Conservation (phyloP, 2,888 invertebrate genomes). For the Drosophila formosana region DNA sequence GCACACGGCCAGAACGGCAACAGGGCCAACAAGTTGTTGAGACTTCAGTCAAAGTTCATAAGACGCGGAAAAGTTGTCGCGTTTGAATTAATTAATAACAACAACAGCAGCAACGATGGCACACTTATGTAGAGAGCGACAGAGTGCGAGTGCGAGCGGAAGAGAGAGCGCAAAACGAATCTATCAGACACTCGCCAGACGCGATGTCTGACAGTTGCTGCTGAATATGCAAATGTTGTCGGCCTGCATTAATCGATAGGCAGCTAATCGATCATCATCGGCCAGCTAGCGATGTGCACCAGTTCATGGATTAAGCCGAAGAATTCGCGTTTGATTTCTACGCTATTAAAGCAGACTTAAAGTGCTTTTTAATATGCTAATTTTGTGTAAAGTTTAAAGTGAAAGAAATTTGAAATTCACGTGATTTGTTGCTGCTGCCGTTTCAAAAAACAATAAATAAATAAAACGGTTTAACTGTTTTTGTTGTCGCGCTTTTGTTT, state of each 20-base stretch:
- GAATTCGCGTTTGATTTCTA: constrained; percentile 32
- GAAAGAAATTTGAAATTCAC: constrained; percentile 50
- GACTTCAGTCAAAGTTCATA: constrained; percentile 55
- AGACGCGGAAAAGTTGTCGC: constrained; percentile 64
- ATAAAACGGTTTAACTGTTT: constrained; percentile 38
- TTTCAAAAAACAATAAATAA: constrained; percentile 14
- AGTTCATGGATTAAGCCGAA: constrained; percentile 23
- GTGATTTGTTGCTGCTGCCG: constrained; percentile 43
- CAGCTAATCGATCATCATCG: constrained; percentile 48
- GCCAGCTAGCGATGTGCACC: constrained; percentile 31
- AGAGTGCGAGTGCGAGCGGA: neutral
- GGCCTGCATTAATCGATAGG: constrained; percentile 60
- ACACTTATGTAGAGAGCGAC: constrained; percentile 49
- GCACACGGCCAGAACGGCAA: constrained; percentile 31
- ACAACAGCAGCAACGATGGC: constrained; percentile 35
- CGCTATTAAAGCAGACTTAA: constrained; percentile 7
- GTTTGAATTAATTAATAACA: constrained; percentile 71
- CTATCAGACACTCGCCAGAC: constrained; percentile 42
- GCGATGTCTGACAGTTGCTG: constrained; percentile 46
- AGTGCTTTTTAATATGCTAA: constrained; percentile 34
- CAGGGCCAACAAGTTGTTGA: constrained; percentile 46
- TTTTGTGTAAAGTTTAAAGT: constrained; percentile 24
- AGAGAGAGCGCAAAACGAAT: constrained; percentile 14
- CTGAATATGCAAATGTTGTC: constrained; percentile 54
- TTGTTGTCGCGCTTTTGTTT: constrained; percentile 58